Percentiles rank a stretch among this genome's conserved stretches.
phyloP scores from a whole-genome alignment of 2,113 vertebrate species.

The Illadopsis cleaveri region DNA sequence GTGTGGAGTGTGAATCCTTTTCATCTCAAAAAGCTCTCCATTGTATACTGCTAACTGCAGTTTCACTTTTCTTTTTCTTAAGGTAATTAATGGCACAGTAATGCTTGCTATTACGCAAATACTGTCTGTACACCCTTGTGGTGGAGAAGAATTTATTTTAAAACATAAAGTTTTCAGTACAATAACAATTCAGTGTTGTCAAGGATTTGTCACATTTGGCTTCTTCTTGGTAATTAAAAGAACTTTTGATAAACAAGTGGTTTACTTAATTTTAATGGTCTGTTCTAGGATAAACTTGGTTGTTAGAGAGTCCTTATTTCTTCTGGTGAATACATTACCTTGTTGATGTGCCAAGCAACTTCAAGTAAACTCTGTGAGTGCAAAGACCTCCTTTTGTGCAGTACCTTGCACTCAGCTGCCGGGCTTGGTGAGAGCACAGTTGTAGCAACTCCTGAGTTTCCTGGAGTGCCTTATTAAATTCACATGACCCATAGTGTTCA shows the following conservation, averaged over 20 bases:
- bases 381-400: not conserved
- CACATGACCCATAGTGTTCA: not conserved
- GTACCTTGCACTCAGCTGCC: not conserved
- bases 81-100: not conserved
- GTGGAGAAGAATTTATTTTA: not conserved
- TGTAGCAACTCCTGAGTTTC: not conserved
- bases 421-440: not conserved
- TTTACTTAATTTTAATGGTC: slow-evolving; percentile 8
- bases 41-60: not conserved
- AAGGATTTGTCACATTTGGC: slow-evolving; percentile 3
- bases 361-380: not conserved
- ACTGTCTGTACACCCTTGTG: not conserved
- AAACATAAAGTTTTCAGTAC: not conserved
- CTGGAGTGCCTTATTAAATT: not conserved
- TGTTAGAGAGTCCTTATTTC: not conserved
- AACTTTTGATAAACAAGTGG: not conserved
- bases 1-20: not conserved
- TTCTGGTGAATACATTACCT: not conserved
- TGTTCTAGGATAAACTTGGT: not conserved
- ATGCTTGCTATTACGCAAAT: not conserved
- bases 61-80: not conserved
- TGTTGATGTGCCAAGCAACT: not conserved
- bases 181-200: not conserved
- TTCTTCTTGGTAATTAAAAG: slow-evolving; percentile 18
- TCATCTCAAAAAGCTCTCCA: not conserved